phyloP scores from a whole-genome alignment of 2,113 vertebrate species.

The Nesoenas mayeri region DNA sequence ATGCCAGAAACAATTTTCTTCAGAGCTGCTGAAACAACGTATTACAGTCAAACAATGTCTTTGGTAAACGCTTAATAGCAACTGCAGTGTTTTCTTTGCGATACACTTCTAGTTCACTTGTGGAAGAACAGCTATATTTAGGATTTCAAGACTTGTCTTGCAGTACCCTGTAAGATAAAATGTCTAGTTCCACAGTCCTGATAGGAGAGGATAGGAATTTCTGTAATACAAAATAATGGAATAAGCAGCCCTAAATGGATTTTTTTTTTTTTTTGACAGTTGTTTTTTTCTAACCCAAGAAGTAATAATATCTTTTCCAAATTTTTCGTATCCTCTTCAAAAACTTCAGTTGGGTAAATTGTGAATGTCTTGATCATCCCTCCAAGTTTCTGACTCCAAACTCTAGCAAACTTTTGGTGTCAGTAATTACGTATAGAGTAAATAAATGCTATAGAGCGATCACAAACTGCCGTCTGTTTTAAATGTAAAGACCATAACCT shows the following conservation, averaged over 20 bases:
- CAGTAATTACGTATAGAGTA: not conserved
- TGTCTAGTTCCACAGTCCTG: not conserved
- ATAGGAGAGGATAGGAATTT: not conserved
- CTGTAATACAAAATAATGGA: not conserved
- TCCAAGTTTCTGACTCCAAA: not conserved
- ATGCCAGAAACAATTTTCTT: constrained; percentile 38
- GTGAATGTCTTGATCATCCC: not conserved
- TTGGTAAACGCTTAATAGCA: not conserved
- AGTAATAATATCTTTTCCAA: not conserved
- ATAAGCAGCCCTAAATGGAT: not conserved
- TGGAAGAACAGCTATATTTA: not conserved
- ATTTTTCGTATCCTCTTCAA: not conserved
- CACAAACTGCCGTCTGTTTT: not conserved
- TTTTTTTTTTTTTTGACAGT: not conserved
- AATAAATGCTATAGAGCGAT: not conserved
- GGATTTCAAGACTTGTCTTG: not conserved
- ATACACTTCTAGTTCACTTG: not conserved
- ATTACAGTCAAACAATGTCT: constrained; percentile 31
- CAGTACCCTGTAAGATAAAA: not conserved
- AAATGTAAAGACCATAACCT: not conserved
- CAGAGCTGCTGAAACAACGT: constrained; percentile 3
- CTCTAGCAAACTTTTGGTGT: not conserved
- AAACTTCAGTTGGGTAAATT: not conserved
- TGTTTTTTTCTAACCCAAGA: not conserved
- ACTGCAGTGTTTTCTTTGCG: not conserved